Percentiles rank a stretch among this genome's conserved stretches.
Conservation (phyloP, 2,113 vertebrate genomes). For the Cichladusa arquata region DNA sequence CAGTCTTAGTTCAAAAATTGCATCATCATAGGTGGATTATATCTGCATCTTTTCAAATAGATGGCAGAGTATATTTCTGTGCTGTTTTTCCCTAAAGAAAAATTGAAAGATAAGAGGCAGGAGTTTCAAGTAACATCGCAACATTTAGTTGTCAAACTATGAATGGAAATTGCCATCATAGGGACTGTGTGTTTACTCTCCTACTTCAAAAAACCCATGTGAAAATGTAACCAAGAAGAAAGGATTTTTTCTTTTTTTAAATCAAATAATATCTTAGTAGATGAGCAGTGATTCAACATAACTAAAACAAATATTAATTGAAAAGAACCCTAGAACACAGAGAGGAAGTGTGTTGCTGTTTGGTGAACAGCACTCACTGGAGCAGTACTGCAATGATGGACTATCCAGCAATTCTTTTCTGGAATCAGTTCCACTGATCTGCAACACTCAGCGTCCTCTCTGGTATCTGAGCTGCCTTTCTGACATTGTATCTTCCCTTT, state of each 20-base stretch:
- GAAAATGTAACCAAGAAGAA: not conserved
- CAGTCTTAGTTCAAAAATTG: conserved; percentile 63
- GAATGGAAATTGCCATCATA: conserved; percentile 55
- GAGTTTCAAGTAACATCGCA: conserved; percentile 56
- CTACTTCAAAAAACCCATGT: conserved; percentile 16
- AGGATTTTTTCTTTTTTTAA: not conserved
- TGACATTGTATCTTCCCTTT: not conserved
- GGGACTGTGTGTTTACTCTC: not conserved
- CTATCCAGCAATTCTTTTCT: not conserved
- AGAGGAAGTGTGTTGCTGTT: not conserved
- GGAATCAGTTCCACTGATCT: not conserved
- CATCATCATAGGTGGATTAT: conserved; percentile 67
- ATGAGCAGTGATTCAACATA: not conserved
- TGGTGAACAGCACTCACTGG: not conserved
- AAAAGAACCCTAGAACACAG: not conserved
- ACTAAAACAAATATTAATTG: conserved; percentile 11
- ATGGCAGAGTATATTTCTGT: conserved; percentile 59
- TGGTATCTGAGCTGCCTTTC: not conserved
- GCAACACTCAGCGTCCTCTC: rapidly evolving
- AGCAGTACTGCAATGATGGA: not conserved
- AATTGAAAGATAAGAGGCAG: conserved; percentile 52
- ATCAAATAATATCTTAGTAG: not conserved
- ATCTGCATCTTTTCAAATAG: conserved; percentile 56
- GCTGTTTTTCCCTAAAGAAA: conserved; percentile 62
- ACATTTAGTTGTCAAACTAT: conserved; percentile 60